phyloP scores from a whole-genome alignment of 2,888 invertebrate genomes.

The Anticlea derivata region DNA sequence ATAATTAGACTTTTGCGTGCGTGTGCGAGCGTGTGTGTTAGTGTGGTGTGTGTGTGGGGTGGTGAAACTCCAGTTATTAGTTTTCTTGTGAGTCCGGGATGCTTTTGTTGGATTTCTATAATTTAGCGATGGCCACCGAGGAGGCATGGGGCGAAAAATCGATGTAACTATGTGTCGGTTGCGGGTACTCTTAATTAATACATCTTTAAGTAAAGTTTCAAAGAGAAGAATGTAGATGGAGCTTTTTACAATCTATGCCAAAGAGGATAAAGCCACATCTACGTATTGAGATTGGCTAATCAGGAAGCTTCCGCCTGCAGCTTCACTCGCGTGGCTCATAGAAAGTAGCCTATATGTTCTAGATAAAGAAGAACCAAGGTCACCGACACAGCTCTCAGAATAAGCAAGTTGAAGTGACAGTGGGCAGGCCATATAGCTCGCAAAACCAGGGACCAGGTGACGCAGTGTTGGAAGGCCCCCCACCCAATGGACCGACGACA shows the following conservation, averaged over 20 bases:
- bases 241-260: background rate
- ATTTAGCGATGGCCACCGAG: constrained; percentile 72
- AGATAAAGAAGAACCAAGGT: too few species aligned
- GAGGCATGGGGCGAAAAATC: constrained; percentile 57
- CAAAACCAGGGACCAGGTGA: too few species aligned
- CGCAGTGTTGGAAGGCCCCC: too few species aligned
- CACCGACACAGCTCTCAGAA: too few species aligned
- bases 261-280: too few species aligned
- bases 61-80: constrained; percentile 80
- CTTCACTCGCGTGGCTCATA: too few species aligned
- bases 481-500: too few species aligned
- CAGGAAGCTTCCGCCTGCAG: too few species aligned
- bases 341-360: too few species aligned
- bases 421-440: too few species aligned
- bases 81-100: constrained; percentile 79
- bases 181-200: constrained; percentile 41
- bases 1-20: constrained; percentile 73
- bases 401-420: too few species aligned
- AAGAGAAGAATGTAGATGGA: background rate
- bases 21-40: constrained; percentile 43
- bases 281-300: too few species aligned
- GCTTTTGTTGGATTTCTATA: constrained; percentile 84
- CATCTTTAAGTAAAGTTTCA: constrained; percentile 25
- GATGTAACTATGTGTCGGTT: constrained; percentile 50
- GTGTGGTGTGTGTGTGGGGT: constrained; percentile 50